Evolutionary conservation across 92 coral and sea anemone species (phyloP).

Genomic region (Epizoanthus ramosus): DNA sequence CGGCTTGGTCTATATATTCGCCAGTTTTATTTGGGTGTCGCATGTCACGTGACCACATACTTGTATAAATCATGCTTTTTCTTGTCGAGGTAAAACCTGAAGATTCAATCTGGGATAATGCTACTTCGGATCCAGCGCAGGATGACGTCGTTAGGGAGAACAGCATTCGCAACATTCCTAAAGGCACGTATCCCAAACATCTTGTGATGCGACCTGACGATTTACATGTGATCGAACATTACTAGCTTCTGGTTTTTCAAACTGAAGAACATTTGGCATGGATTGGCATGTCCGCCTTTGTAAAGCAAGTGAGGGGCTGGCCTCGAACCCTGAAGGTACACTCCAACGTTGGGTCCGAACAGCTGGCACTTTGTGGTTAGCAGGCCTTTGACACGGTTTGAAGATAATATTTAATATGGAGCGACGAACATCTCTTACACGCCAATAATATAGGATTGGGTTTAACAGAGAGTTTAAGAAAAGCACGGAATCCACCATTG

Average conservation of each 20-base stretch:
- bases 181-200: conserved; percentile 1
- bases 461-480: conserved; percentile 31
- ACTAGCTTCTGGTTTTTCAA: not conserved
- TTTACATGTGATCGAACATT: not conserved
- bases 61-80: too few relatives aligned
- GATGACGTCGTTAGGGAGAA: too few relatives aligned
- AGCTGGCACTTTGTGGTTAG: not conserved
- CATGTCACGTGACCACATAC: too few relatives aligned
- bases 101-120: too few relatives aligned
- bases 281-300: conserved; percentile 26
- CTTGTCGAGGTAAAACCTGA: too few relatives aligned
- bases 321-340: conserved; percentile 18
- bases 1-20: too few relatives aligned
- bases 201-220: not conserved
- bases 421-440: conserved; percentile 27
- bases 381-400: conserved; percentile 5
- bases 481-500: conserved; percentile 33
- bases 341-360: conserved; percentile 18
- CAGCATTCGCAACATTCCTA: not conserved
- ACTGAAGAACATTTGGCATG: conserved; percentile 32
- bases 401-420: conserved; percentile 4
- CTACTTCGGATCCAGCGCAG: too few relatives aligned
- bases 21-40: too few relatives aligned
- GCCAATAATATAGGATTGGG: conserved; percentile 32
- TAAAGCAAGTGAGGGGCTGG: not conserved